Evolutionary conservation across 2,888 invertebrate species (phyloP), one percentile per base, ranked within the genome.

Genomic region (Napeogenes sylphis): DNA sequence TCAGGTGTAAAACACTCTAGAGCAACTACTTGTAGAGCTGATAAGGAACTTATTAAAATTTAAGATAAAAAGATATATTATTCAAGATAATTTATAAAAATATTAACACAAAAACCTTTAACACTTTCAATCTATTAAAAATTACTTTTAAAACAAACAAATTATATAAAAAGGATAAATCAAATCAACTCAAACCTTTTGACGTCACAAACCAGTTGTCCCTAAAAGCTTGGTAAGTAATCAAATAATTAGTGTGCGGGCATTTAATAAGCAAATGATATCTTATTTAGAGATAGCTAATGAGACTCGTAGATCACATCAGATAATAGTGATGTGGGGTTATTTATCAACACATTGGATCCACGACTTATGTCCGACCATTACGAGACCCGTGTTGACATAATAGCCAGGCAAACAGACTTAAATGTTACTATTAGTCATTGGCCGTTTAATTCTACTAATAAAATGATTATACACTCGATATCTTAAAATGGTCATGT

Each of bases 331-430:
- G 89, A 89, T 88, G 83, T 71, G 72, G 67, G 76, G 71, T 81
- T 72, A 89, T 90, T 85, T 87, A 87, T 90, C 89, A 89, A 85
- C 86, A 86, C 85, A 84, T 86, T 84, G 84, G 78, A 83, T 82
- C 83, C 82, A 84, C 84, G 84, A 90, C 81, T 85, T 87, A 88
- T 87, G 81, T 72, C 71, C 73, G 71, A 78, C 79, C 82, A 87
- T 90, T 88, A 87, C 80, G 79, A 76, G 79, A 83, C 84, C 82
- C 83, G 73, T 90, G 90, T 90, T 86, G 85, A 88, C 89, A 87
- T 88, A 85, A 90, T 87, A 79, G 73, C 77, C 75, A 77, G 77
- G 74, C 80, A 83, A 86, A 84, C 81, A 79, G 75, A 82, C 80
- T 85, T 81, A 86, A 87, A 82, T 76, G 78, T 69, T 71, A 72